Evolutionary conservation across 2,888 invertebrate genomes (phyloP), one percentile per base, ranked within the genome.

Genomic region (Pyrgus malvae): DNA sequence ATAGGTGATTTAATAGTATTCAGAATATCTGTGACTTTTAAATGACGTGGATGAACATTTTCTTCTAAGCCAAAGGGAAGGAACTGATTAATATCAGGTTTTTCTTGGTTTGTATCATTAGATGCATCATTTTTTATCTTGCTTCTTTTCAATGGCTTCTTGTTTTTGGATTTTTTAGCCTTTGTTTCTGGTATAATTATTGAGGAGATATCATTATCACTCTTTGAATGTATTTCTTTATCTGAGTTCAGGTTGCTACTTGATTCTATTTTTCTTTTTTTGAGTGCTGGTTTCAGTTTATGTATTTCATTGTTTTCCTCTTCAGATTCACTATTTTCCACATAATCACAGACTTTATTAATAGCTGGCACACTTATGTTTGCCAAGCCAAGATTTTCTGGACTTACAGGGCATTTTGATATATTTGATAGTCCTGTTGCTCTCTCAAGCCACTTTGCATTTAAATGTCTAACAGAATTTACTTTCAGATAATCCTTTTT

Each of bases 241-340:
- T 59, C 48, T 44, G 50, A 46, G 16, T 57, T 56, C 29, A 31
- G 48, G 14, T 49, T 12, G 12, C 37, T 17, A 38, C 12, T 29
- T 48, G 59, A 57, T 45, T 67, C 61, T 42, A 90, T 53, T 73
- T 88, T 91, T 48, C 91, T 83, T 62, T 91, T 90, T 65, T 93
- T 93, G 1, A 91, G 83, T 29, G 92, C 90, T 44, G 93, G 93
- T 62, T 92, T 89, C 31, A 91, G 70, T 65, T 91, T 88, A 45
- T 67, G 65, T 49, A 78, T 64, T 29, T 64, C 63, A 55, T 65
- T 82, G 59, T 91, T 90, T 57, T 92, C 91, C 42, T 82, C 90
- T 68, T 94, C 94, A 31, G 93, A 92, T 63, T 93, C 95, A 80
- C 94, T 95, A 63, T 94, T 93, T 74, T 96, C 96, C 66, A 95